phyloP scores from a whole-genome alignment of 2,797 vertebrate genomes.

The Manis crassicaudata region DNA sequence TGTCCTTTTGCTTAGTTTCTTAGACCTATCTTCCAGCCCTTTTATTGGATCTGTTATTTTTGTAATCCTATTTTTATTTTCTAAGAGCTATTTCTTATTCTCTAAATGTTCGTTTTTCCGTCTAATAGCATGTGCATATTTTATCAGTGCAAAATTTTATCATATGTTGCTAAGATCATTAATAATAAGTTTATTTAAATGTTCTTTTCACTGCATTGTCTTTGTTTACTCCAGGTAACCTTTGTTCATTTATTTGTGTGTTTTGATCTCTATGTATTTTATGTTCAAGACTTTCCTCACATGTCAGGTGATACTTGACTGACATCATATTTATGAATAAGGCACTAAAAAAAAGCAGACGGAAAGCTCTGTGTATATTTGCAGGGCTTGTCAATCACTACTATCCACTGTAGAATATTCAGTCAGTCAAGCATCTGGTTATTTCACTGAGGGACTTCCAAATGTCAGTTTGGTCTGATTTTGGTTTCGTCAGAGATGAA shows the following conservation, averaged over 20 bases:
- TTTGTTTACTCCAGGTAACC: background rate
- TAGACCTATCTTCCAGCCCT: background rate
- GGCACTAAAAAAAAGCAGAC: background rate
- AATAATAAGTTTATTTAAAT: background rate
- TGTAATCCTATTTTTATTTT: constrained; percentile 4
- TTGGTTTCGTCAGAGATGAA: background rate
- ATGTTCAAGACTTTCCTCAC: background rate
- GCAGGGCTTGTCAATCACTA: background rate
- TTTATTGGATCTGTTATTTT: background rate
- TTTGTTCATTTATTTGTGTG: background rate
- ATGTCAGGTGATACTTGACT: background rate
- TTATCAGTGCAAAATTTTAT: background rate
- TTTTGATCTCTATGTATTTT: background rate
- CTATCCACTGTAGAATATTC: background rate
- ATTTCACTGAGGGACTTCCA: background rate
- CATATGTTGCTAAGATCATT: constrained; percentile 8
- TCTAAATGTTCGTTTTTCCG: background rate
- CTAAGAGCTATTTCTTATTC: background rate
- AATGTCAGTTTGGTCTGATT: background rate
- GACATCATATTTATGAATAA: background rate
- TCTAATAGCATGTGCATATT: background rate
- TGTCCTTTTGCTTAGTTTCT: background rate
- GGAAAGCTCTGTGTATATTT: background rate
- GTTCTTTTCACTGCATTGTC: background rate
- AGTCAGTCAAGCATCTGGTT: background rate